phyloP scores from a whole-genome alignment of 2,888 invertebrate species.

The Lasioglossum villosulum region DNA sequence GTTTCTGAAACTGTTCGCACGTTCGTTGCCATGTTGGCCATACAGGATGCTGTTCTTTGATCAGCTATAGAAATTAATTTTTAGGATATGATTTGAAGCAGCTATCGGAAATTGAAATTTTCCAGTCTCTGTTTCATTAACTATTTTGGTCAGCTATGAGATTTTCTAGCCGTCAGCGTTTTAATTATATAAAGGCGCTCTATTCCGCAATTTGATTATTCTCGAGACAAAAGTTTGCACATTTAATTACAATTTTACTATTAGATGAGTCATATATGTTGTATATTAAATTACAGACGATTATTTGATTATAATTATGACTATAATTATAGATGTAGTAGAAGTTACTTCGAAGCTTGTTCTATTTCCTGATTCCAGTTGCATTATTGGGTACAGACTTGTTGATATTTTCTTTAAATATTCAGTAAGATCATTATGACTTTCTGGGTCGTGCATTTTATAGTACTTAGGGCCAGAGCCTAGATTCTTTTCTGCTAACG shows the following conservation, averaged over 20 bases:
- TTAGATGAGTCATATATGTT: too few relatives aligned
- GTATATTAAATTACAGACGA: too few relatives aligned
- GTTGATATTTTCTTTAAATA: background rate
- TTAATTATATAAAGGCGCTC: too few relatives aligned
- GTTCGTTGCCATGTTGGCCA: background rate
- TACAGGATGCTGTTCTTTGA: too few relatives aligned
- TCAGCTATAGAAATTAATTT: background rate
- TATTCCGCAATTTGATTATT: too few relatives aligned
- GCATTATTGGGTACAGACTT: background rate
- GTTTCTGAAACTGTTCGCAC: background rate
- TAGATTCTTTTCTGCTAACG: conserved; percentile 1
- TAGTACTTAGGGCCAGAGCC: background rate
- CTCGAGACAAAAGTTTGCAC: too few relatives aligned
- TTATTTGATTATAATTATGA: too few relatives aligned
- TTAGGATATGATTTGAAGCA: background rate
- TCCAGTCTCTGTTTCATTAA: background rate
- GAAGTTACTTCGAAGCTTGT: background rate
- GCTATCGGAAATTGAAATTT: background rate
- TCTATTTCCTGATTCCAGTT: background rate
- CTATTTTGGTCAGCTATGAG: background rate
- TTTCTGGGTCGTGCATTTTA: background rate
- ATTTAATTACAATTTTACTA: too few relatives aligned
- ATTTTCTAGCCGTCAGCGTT: too few relatives aligned
- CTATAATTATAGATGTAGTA: background rate
- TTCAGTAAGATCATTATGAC: background rate